Conservation (phyloP, 2,888 invertebrate species). For the Lamproptera curius region DNA sequence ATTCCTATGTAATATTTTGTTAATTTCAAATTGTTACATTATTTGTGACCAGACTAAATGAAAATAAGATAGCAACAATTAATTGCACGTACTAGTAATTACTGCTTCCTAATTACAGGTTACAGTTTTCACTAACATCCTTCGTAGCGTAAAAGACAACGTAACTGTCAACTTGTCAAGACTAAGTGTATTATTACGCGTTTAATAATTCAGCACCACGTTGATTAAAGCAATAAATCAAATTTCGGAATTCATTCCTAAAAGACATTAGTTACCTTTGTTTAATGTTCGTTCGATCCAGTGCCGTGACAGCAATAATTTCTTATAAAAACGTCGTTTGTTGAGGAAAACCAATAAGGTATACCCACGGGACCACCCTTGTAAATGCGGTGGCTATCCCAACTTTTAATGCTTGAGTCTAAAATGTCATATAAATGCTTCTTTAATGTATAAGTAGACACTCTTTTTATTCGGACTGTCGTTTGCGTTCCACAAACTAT, state of each 20-base stretch:
- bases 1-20: no score
- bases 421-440: background rate
- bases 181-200: background rate
- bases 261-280: background rate
- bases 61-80: no score
- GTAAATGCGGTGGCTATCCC: background rate
- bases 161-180: no score
- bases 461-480: no score
- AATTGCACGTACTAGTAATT: no score
- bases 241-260: background rate
- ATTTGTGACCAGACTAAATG: no score
- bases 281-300: background rate
- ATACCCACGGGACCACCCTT: conserved; percentile 2
- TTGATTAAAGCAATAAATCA: background rate
- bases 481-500: no score
- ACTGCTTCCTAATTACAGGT: no score
- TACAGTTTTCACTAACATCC: no score
- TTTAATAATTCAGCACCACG: background rate
- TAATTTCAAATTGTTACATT: no score
- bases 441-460: background rate
- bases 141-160: no score
- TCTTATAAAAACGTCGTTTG: conserved; percentile 16
- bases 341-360: conserved; percentile 7
- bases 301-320: background rate
- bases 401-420: background rate